Conservation (phyloP, 2,797 vertebrate genomes). For the Lithobates sylvaticus region DNA sequence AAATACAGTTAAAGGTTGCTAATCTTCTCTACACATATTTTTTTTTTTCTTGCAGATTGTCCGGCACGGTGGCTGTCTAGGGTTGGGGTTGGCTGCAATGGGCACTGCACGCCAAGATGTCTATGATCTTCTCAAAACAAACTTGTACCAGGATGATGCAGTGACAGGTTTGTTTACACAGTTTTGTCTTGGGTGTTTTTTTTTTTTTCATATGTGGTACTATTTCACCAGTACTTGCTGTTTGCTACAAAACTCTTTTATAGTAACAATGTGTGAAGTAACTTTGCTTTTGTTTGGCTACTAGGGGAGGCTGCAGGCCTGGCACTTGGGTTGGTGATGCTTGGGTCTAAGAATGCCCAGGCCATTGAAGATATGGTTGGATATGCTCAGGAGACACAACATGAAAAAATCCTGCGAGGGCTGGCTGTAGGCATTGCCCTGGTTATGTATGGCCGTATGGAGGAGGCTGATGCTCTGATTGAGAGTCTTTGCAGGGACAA, state of each 20-base stretch:
- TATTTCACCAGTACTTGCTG: neutral
- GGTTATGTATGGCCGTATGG: conserved; percentile 98
- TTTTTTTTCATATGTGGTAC: neutral
- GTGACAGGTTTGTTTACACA: conserved; percentile 82
- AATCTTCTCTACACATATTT: neutral
- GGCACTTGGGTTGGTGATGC: conserved; percentile 94
- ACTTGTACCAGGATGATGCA: conserved; percentile 98
- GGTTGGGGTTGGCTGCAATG: conserved; percentile 94
- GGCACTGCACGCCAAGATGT: conserved; percentile 97
- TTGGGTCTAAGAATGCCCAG: conserved; percentile 98
- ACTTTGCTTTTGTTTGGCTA: neutral
- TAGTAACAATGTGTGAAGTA: neutral
- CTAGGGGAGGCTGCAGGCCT: conserved; percentile 95
- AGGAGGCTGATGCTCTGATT: conserved; percentile 96
- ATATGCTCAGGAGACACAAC: conserved; percentile 97
- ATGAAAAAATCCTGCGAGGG: conserved; percentile 96
- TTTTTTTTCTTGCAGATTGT: conserved; percentile 85
- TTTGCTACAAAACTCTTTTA: neutral
- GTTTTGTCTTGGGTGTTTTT: no score
- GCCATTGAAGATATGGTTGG: conserved; percentile 99
- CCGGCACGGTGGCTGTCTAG: conserved; percentile 93
- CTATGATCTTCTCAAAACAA: conserved; percentile 98
- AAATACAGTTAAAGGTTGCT: no score
- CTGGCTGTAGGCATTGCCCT: conserved; percentile 95
- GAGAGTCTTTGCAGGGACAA: conserved; percentile 99